A percentile compares a stretch with the other conserved stretches of the same genome.
Evolutionary conservation across 2,797 vertebrate species (phyloP).

Genomic region (Sciurus vulgaris): DNA sequence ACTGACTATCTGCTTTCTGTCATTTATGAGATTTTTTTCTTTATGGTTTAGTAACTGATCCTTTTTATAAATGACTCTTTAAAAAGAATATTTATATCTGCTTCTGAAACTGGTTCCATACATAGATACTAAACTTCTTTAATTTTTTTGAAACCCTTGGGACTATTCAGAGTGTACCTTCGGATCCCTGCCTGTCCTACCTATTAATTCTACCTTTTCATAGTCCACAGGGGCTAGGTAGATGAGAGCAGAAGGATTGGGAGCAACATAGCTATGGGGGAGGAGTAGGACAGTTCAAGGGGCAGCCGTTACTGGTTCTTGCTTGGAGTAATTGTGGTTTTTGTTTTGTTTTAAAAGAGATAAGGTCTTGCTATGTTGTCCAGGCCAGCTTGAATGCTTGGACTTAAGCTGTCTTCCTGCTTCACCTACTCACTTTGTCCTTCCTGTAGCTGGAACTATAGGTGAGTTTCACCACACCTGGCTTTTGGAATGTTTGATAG

Average conservation of each 20-base stretch:
- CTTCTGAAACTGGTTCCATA: constrained; percentile 4
- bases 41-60: constrained; percentile 10
- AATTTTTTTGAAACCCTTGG: neutral
- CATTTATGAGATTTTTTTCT: constrained; percentile 39
- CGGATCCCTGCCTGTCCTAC: neutral
- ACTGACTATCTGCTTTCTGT: constrained; percentile 54
- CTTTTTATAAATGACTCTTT: constrained; percentile 47
- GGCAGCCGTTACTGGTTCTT: too few species aligned
- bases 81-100: constrained; percentile 41
- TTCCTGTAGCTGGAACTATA: neutral
- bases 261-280: neutral
- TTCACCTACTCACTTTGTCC: neutral
- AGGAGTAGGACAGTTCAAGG: neutral
- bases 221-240: neutral
- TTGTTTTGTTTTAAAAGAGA: neutral
- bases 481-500: neutral
- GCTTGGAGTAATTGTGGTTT: neutral
- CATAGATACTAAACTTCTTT: constrained; percentile 22
- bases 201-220: neutral
- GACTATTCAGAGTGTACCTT: neutral
- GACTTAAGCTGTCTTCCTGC: neutral
- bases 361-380: neutral
- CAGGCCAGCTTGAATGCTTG: neutral
- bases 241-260: neutral
- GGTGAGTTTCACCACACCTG: neutral